A percentile compares a stretch with the other conserved stretches of the same genome.
Conservation (phyloP, 2,797 vertebrate genomes). For the Artibeus lituratus region DNA sequence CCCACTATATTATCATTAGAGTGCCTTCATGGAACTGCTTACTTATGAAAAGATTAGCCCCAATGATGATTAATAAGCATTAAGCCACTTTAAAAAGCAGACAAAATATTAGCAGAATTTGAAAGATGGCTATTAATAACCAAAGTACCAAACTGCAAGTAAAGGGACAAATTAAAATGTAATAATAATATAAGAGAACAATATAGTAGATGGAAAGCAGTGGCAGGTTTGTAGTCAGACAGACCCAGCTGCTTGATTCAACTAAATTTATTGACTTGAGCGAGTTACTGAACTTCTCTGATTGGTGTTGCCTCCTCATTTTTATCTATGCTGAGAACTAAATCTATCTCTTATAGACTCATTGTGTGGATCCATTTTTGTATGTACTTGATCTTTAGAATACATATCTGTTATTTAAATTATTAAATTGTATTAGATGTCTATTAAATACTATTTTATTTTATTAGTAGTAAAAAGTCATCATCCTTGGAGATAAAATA, state of each 20-base stretch:
- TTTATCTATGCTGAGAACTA: not conserved
- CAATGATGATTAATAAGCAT: not conserved
- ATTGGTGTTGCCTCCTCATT: not conserved
- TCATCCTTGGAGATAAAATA: not conserved
- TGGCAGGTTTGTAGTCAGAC: not conserved
- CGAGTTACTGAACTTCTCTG: not conserved
- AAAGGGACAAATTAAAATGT: not conserved
- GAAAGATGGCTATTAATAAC: not conserved
- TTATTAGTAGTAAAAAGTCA: not conserved
- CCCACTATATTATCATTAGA: not conserved
- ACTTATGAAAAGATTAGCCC: not conserved
- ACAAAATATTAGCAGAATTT: not conserved
- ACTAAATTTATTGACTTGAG: not conserved
- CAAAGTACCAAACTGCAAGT: not conserved
- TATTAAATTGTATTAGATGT: not conserved
- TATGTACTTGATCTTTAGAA: not conserved
- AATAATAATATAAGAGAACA: constrained; percentile 8
- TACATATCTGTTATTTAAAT: not conserved
- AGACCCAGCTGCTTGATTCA: not conserved
- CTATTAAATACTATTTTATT: not conserved
- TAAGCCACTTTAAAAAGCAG: not conserved
- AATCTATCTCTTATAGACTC: not conserved
- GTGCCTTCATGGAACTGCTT: not conserved
- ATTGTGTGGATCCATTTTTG: too few species aligned
- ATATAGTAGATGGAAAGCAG: not conserved